phyloP scores from a whole-genome alignment of 2,888 invertebrate genomes.

The Sipunculus nudus region DNA sequence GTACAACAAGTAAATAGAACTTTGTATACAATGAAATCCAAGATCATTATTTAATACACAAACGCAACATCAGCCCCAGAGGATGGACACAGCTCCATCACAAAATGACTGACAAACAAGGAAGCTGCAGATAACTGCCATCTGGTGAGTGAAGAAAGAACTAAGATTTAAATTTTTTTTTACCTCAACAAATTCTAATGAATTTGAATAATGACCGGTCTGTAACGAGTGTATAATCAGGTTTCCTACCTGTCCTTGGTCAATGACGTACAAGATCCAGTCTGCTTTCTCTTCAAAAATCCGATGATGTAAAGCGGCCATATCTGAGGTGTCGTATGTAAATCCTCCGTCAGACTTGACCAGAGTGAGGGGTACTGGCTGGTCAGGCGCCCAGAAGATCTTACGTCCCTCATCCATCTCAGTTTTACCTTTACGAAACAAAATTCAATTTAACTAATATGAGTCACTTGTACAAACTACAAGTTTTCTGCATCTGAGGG shows the following conservation, averaged over 20 bases:
- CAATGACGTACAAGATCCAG: slow-evolving; percentile 92
- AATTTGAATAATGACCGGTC: too few relatives aligned
- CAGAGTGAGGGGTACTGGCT: slow-evolving; percentile 83
- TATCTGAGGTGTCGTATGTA: slow-evolving; percentile 98
- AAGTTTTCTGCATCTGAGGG: neutral
- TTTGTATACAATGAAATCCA: too few relatives aligned
- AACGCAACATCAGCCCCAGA: too few relatives aligned
- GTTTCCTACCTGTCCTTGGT: slow-evolving; percentile 87
- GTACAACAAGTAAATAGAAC: too few relatives aligned
- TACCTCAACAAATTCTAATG: too few relatives aligned
- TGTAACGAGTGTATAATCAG: too few relatives aligned
- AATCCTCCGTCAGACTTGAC: slow-evolving; percentile 96
- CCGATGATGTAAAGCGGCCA: slow-evolving; percentile 86
- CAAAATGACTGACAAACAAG: too few relatives aligned
- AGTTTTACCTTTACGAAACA: slow-evolving; percentile 67
- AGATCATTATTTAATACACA: too few relatives aligned
- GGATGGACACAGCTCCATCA: too few relatives aligned
- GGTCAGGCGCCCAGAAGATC: slow-evolving; percentile 69
- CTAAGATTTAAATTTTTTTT: too few relatives aligned
- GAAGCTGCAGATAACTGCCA: too few relatives aligned
- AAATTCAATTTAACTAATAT: neutral
- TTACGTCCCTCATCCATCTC: slow-evolving; percentile 76
- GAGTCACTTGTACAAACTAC: neutral
- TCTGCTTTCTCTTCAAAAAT: slow-evolving; percentile 78
- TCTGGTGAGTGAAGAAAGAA: too few relatives aligned